Percentiles rank a stretch among this genome's conserved stretches.
Conservation (phyloP, 2,797 vertebrate genomes). For the Poliocrania exsul region DNA sequence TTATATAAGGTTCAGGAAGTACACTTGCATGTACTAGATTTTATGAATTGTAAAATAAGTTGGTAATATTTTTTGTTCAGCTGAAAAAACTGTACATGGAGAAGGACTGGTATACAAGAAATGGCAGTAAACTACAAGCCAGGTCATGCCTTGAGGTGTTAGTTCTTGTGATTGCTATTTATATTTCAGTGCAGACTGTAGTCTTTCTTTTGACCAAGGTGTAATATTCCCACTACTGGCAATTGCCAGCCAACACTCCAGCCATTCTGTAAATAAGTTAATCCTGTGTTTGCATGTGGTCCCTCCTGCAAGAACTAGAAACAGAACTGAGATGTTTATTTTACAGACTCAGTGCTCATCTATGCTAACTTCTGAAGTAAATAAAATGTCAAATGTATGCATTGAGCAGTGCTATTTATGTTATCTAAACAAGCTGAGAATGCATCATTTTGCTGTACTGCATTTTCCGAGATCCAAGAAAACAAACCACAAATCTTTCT, state of each 20-base stretch:
- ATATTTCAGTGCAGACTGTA: not conserved
- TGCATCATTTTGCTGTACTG: slow-evolving; percentile 4
- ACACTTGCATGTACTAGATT: not conserved
- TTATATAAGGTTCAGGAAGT: not conserved
- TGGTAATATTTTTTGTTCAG: not conserved
- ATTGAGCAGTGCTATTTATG: slow-evolving; percentile 5
- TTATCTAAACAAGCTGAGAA: slow-evolving; percentile 42
- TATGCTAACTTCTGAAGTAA: slow-evolving; percentile 25
- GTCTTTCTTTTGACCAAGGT: slow-evolving; percentile 19
- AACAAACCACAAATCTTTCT: slow-evolving; percentile 10
- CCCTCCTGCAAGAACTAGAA: not conserved
- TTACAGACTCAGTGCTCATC: not conserved
- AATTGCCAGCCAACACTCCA: not conserved
- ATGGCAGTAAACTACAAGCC: not conserved
- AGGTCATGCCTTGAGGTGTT: slow-evolving; percentile 14
- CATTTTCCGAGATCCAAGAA: not conserved
- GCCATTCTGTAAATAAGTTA: not conserved
- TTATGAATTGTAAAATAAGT: not conserved
- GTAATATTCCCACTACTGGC: not conserved
- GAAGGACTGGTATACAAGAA: not conserved
- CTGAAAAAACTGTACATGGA: not conserved
- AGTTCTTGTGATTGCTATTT: slow-evolving; percentile 36
- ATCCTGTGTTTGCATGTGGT: not conserved
- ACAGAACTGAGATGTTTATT: slow-evolving; percentile 23
- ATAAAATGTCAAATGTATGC: slow-evolving; percentile 12